Evolutionary conservation across 2,797 vertebrate species (phyloP).

Genomic region (Rhinatrema bivittatum): DNA sequence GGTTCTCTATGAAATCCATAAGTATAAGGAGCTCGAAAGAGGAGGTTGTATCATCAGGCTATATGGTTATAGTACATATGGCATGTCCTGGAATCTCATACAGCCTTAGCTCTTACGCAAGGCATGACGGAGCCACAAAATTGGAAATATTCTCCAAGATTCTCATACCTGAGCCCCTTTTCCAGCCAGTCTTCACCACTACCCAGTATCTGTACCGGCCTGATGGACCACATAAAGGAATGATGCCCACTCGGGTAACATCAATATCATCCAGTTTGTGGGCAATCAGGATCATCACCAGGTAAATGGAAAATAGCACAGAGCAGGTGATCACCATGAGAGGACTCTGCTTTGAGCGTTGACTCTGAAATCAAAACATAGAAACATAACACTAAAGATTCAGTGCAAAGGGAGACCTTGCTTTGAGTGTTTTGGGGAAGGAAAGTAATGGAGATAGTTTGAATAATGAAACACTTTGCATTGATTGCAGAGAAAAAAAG

Average conservation of each 20-base stretch:
- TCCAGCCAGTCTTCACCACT: slow-evolving; percentile 68
- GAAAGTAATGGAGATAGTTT: no score
- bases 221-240: slow-evolving; percentile 59
- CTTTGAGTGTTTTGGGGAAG: no score
- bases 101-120: not conserved
- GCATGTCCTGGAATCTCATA: not conserved
- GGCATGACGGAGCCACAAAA: not conserved
- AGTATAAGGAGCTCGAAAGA: no score
- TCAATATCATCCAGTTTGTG: slow-evolving; percentile 70
- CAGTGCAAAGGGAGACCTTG: no score
- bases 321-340: slow-evolving; percentile 56
- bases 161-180: slow-evolving; percentile 57
- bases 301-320: slow-evolving; percentile 53
- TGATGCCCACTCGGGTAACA: slow-evolving; percentile 41
- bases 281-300: slow-evolving; percentile 58
- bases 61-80: no score
- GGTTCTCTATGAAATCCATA: no score
- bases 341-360: slow-evolving; percentile 38
- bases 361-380: slow-evolving; percentile 32
- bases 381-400: no score
- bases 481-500: no score
- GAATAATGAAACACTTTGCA: no score
- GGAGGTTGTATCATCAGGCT: no score
- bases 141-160: no score
- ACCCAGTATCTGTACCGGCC: slow-evolving; percentile 63